These are phyloP conservation scores for Dromius quadrimaculatus DNA, from an alignment of 2,888 invertebrate genomes.

Conservation along the genomic window DNA sequence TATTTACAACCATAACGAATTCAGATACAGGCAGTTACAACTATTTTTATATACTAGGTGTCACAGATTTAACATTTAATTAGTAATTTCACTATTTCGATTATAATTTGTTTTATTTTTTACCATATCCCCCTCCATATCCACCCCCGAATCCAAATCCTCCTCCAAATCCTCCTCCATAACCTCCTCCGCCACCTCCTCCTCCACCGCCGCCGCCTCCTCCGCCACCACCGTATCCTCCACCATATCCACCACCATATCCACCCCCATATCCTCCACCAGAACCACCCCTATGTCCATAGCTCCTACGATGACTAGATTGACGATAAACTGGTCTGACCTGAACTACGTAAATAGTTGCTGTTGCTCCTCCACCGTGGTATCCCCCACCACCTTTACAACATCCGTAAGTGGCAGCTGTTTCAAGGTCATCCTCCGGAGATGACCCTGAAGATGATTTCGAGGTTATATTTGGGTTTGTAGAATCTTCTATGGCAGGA, in stretches of 20 bases:
- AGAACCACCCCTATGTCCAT: conserved; percentile 26
- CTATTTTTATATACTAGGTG: no score
- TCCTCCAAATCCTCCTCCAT: conserved; percentile 32
- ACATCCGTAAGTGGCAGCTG: conserved; percentile 25
- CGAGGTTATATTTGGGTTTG: no score
- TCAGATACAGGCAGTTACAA: no score
- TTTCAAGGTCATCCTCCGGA: conserved; percentile 29
- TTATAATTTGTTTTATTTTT: not conserved
- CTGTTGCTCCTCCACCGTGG: conserved; percentile 15
- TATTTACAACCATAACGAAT: no score
- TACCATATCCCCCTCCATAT: conserved; percentile 11
- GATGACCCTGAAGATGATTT: no score
- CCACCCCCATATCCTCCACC: conserved; percentile 45
- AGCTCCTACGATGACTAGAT: conserved; percentile 30
- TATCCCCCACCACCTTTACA: conserved; percentile 13
- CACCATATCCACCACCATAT: conserved; percentile 38
- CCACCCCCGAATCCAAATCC: conserved; percentile 39
- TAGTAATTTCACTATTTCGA: no score
- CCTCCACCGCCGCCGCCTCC: conserved; percentile 27
- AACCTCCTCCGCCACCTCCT: conserved; percentile 24
- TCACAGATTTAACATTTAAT: no score
- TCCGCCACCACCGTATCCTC: not conserved
- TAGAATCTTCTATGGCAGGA: no score
- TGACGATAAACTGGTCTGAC: no score
- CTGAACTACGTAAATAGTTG: no score